Conservation (phyloP, 1,140 invertebrate species). For the Periplaneta americana region DNA sequence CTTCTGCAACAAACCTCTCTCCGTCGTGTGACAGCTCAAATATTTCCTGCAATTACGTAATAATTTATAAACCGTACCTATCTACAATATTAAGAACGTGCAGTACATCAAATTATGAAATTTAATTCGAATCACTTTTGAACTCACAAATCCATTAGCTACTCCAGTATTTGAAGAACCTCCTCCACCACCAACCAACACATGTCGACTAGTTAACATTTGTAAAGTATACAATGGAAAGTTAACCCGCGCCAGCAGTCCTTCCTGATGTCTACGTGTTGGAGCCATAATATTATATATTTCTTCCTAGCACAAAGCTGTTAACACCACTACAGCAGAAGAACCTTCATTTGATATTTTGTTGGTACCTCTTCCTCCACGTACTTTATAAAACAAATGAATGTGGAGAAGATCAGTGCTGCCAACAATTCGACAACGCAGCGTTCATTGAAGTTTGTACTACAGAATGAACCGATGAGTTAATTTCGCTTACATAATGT, state of each 20-base stretch:
- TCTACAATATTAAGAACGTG: neutral
- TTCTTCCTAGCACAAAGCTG: neutral
- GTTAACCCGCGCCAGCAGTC: slow-evolving; percentile 73
- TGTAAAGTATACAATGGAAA: slow-evolving; percentile 89
- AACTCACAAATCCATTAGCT: slow-evolving; percentile 87
- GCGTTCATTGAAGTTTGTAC: too few species aligned
- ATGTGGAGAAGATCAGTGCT: too few species aligned
- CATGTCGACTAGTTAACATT: slow-evolving; percentile 85
- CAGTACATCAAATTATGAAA: neutral
- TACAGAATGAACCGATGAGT: too few species aligned
- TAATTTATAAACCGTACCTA: too few species aligned
- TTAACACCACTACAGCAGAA: neutral
- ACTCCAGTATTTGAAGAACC: slow-evolving; percentile 93
- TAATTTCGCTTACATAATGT: too few species aligned
- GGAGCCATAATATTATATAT: slow-evolving; percentile 19
- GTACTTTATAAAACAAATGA: neutral
- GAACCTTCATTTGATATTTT: neutral
- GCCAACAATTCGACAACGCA: too few species aligned
- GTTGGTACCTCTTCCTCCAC: neutral
- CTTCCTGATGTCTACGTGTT: slow-evolving; percentile 45
- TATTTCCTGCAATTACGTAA: slow-evolving; percentile 62
- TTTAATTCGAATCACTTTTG: neutral
- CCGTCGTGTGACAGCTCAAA: slow-evolving; percentile 85
- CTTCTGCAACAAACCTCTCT: slow-evolving; percentile 71
- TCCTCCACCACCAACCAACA: slow-evolving; percentile 91